phyloP scores from a whole-genome alignment of 2,113 vertebrate genomes.

The Caretta caretta region DNA sequence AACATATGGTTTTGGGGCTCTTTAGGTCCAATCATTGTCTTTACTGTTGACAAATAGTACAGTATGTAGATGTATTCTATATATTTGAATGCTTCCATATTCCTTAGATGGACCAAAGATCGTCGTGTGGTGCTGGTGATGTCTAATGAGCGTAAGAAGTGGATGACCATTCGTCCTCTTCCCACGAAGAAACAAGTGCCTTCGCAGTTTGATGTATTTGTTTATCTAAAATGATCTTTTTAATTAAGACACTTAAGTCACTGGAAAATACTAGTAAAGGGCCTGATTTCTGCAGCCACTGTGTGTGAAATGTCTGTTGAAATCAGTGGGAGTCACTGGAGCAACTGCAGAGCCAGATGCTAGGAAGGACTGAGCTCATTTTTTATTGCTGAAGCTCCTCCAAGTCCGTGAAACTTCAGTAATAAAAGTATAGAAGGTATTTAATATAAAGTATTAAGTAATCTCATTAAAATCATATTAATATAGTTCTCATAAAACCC shows the following conservation, averaged over 20 bases:
- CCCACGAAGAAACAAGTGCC: slow-evolving; percentile 97
- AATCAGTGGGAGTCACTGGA: neutral
- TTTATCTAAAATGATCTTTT: slow-evolving; percentile 57
- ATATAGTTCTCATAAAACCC: neutral
- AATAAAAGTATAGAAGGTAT: neutral
- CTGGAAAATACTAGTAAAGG: neutral
- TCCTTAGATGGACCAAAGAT: slow-evolving; percentile 93
- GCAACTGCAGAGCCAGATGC: neutral
- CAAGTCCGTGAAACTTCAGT: neutral
- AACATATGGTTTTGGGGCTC: neutral
- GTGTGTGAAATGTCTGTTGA: neutral
- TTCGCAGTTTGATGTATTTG: slow-evolving; percentile 95
- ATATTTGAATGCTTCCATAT: slow-evolving; percentile 45
- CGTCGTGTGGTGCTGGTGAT: slow-evolving; percentile 92
- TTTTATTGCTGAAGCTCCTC: neutral
- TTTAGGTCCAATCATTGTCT: neutral
- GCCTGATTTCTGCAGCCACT: neutral
- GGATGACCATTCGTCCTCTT: slow-evolving; percentile 93
- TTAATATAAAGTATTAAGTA: neutral
- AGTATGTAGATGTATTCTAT: neutral
- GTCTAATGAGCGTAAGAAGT: slow-evolving; percentile 94
- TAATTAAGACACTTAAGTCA: slow-evolving; percentile 33
- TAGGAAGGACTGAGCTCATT: neutral
- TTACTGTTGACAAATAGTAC: neutral
- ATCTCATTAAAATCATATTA: neutral